Conservation (phyloP, 2,113 vertebrate genomes). For the Vanacampus margaritifer region DNA sequence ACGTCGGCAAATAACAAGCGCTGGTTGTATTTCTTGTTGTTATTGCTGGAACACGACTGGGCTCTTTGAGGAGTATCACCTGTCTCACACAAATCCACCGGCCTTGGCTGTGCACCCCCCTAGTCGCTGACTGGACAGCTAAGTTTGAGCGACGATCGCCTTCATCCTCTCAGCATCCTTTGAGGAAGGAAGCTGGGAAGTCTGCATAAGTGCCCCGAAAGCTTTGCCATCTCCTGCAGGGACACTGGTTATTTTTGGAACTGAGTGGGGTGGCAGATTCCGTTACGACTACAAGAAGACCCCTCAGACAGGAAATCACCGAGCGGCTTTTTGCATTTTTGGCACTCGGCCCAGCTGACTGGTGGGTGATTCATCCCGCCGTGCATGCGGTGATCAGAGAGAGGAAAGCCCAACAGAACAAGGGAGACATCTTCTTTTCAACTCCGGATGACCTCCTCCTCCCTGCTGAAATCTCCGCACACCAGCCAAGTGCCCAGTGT, state of each 20-base stretch:
- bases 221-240: conserved; percentile 55
- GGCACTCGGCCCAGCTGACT: conserved; percentile 34
- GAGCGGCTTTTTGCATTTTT: conserved; percentile 54
- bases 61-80: conserved; percentile 33
- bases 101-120: conserved; percentile 17
- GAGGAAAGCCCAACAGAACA: conserved; percentile 50
- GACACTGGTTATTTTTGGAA: conserved; percentile 71
- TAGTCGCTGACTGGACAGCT: conserved; percentile 38
- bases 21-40: background rate
- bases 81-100: conserved; percentile 15
- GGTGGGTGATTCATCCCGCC: conserved; percentile 30
- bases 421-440: conserved; percentile 45
- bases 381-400: conserved; percentile 31
- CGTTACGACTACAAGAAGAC: conserved; percentile 64
- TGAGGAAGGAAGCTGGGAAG: conserved; percentile 60
- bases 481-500: conserved; percentile 15
- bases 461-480: conserved; percentile 24
- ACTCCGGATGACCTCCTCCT: conserved; percentile 41
- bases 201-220: conserved; percentile 42
- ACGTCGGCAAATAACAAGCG: conserved; percentile 15
- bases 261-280: conserved; percentile 33
- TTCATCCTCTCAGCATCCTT: conserved; percentile 52
- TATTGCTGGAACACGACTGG: conserved; percentile 12
- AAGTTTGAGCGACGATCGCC: conserved; percentile 33
- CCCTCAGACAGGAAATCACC: conserved; percentile 71